Conservation (phyloP, 1,140 invertebrate genomes). For the Apis cerana region DNA sequence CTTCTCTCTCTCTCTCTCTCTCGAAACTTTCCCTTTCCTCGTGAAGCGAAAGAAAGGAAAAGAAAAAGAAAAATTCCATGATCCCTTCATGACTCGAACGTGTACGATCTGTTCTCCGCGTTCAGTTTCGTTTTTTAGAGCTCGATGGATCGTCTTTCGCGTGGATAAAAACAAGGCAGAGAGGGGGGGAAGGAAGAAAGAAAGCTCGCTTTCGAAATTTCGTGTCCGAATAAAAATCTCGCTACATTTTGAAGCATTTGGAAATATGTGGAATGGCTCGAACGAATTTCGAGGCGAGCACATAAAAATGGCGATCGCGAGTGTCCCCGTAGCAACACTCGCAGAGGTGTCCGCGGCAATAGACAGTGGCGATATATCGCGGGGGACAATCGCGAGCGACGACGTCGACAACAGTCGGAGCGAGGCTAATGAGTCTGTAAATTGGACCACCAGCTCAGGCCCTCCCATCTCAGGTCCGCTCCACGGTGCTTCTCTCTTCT, state of each 20-base stretch:
- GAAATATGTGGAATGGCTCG: no score
- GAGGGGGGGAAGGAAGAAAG: no score
- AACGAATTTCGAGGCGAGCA: background rate
- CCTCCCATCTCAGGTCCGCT: conserved; percentile 60
- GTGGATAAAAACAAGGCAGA: no score
- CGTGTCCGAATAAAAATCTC: no score
- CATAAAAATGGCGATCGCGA: background rate
- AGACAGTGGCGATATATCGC: conserved; percentile 35
- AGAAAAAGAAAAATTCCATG: background rate
- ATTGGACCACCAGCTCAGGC: conserved; percentile 70
- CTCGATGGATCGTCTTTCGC: no score
- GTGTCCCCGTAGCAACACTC: conserved; percentile 4
- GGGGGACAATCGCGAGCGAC: conserved; percentile 49
- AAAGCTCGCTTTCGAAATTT: no score
- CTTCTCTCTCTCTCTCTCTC: background rate
- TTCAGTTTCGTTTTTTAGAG: no score
- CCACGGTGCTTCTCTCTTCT: conserved; percentile 54
- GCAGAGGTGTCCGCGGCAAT: conserved; percentile 52
- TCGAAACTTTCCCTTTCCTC: no score
- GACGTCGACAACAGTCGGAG: conserved; percentile 60
- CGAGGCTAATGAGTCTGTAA: conserved; percentile 78
- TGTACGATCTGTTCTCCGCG: no score
- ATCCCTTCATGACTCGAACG: background rate
- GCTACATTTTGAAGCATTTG: no score
- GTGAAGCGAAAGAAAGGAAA: background rate